Conservation (phyloP, 2,113 vertebrate genomes). For the Apteryx owenii region DNA sequence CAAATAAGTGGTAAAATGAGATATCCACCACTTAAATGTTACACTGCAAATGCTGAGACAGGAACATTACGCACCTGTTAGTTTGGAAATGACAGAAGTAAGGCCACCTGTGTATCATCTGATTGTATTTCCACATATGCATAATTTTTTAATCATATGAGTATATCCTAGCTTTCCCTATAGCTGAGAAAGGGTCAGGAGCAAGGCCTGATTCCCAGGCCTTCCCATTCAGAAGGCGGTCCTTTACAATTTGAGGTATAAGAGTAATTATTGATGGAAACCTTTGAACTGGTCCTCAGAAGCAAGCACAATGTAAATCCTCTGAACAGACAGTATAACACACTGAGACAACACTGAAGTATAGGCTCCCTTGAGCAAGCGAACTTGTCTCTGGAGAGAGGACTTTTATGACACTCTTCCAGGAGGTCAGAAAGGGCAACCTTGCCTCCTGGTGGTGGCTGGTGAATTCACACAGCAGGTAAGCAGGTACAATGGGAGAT, state of each 20-base stretch:
- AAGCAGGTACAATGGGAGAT: not conserved
- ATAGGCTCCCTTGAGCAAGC: not conserved
- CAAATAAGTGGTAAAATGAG: not conserved
- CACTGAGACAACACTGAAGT: not conserved
- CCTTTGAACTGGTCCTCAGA: not conserved
- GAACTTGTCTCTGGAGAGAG: not conserved
- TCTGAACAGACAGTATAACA: not conserved
- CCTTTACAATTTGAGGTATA: not conserved
- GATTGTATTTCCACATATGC: not conserved
- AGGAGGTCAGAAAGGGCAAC: not conserved
- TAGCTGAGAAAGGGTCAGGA: not conserved
- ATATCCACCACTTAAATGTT: not conserved
- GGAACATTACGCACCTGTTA: not conserved
- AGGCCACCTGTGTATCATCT: not conserved
- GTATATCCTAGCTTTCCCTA: not conserved
- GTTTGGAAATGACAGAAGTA: not conserved
- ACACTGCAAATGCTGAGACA: not conserved
- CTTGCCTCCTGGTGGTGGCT: not conserved
- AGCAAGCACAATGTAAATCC: not conserved
- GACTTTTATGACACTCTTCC: not conserved
- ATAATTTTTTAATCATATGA: not conserved
- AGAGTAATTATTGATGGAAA: not conserved
- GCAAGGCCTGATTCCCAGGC: not conserved
- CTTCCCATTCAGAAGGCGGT: not conserved
- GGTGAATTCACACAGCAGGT: not conserved